Percentiles rank a stretch among this genome's conserved stretches.
Evolutionary conservation across 2,113 vertebrate species (phyloP).

Genomic region (Bolborhynchus lineola): DNA sequence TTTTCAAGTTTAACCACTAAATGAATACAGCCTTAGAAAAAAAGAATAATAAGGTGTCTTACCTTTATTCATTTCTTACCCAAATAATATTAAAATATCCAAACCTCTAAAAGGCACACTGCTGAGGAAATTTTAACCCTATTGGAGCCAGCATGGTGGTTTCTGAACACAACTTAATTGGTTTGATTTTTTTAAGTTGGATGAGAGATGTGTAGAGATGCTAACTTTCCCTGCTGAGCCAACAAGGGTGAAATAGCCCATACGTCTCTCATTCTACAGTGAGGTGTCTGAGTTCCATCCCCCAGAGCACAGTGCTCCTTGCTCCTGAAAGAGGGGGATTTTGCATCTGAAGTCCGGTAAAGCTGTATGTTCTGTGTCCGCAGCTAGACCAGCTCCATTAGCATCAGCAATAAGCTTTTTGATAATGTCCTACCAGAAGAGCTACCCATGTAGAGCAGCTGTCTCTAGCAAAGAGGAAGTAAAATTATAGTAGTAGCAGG

Average conservation of each 20-base stretch:
- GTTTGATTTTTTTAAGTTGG: neutral
- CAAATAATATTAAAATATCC: neutral
- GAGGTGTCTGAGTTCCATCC: neutral
- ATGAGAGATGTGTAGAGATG: neutral
- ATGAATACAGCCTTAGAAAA: neutral
- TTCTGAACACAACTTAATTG: neutral
- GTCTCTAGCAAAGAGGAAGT: neutral
- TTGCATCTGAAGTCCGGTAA: neutral
- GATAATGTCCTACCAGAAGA: neutral
- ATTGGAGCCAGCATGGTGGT: neutral
- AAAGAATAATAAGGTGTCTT: neutral
- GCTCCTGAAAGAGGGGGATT: neutral
- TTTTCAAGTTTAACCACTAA: neutral
- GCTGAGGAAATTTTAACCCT: neutral
- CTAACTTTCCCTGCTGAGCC: neutral
- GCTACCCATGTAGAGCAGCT: neutral
- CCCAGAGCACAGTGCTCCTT: neutral
- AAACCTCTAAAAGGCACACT: neutral
- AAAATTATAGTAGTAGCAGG: neutral
- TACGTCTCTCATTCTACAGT: neutral
- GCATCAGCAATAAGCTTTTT: neutral
- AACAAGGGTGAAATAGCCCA: neutral
- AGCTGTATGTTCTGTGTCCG: neutral
- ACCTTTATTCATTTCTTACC: neutral
- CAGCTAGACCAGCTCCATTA: slow-evolving; percentile 4